Evolutionary conservation across 2,113 vertebrate species (phyloP), one percentile per base, ranked within the genome.

Genomic region (Oceanites oceanicus): DNA sequence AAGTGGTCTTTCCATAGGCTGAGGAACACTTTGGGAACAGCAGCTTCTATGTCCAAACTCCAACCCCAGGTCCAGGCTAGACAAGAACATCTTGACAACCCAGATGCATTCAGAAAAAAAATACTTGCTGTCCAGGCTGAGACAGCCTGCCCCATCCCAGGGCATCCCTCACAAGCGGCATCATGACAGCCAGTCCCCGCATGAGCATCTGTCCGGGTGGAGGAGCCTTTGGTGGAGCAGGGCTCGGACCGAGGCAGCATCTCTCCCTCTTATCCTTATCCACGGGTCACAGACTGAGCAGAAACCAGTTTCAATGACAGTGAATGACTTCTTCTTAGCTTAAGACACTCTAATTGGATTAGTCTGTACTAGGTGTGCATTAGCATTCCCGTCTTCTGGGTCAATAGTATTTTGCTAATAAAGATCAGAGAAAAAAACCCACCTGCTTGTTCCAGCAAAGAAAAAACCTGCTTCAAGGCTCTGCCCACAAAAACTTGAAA

Each of bases 271-370:
- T 2, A 21, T n/a, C 77, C 76, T 16, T 38, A 38, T 38, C 38
- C 42, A 7, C 0, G 0, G 91, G 38, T 47, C 67, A 65, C 77
- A 81, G 83, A 56, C 52, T 0, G 0, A 76, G 62, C 89, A 95
- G 55, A 76, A 83, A 76, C 73, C 95, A 76, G 66, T 59, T 56
- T 84, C 94, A 90, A 68, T 83, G 92, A 58, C 80, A 80, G 89
- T n/a, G 84, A 92, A 68, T 88, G 67, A 79, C 92, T 49, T 36
- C 52, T 36, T 65, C 83, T 96, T 18, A 97, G 86, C 91, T 92
- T 29, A 8, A 87, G 94, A 92, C 55, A 30, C 25, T 7, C 65
- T 94, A 94, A 97, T 76, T 66, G 93, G 95, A 95, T 88, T 59
- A 55, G 75, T 16, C 95, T 83, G 85, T 27, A 10, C 61, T 36